A percentile compares a stretch with the other conserved stretches of the same genome.
These are phyloP conservation scores for Numenius phaeopus DNA, from an alignment of 2,797 vertebrate genomes.

Conservation along the genomic window DNA sequence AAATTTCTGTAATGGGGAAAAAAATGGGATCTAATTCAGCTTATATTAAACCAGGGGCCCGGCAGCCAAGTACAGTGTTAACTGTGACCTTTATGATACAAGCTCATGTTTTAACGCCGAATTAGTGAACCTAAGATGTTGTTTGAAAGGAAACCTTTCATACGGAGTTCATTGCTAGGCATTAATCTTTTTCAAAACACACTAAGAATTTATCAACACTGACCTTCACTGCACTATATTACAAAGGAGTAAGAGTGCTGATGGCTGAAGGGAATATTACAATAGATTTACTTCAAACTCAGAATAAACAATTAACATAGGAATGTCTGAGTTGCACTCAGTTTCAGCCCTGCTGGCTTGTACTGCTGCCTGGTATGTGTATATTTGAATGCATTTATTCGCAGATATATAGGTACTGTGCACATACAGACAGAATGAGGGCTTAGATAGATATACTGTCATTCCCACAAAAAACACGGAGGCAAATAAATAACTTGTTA, in stretches of 20 bases:
- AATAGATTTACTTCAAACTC: constrained; percentile 34
- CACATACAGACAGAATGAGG: not conserved
- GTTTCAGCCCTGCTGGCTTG: not conserved
- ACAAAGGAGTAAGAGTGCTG: constrained; percentile 73
- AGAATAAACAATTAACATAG: constrained; percentile 22
- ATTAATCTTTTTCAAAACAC: constrained; percentile 83
- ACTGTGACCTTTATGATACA: constrained; percentile 67
- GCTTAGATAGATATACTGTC: not conserved
- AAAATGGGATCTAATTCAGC: not conserved
- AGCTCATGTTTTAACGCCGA: constrained; percentile 66
- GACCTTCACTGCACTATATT: constrained; percentile 78
- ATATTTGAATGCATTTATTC: not conserved
- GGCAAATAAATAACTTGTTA: not conserved
- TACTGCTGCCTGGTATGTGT: not conserved
- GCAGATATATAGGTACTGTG: not conserved
- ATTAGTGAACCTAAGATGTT: constrained; percentile 63
- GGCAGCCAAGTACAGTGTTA: constrained; percentile 43
- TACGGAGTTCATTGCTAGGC: constrained; percentile 75
- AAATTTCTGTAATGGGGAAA: not conserved
- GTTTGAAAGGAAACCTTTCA: constrained; percentile 75
- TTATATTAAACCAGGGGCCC: constrained; percentile 5
- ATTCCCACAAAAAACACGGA: not conserved
- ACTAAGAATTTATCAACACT: constrained; percentile 79
- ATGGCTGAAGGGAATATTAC: constrained; percentile 70
- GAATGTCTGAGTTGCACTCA: not conserved